Evolutionary conservation across 2,113 vertebrate genomes (phyloP).

Genomic region (Myotis lucifugus): DNA sequence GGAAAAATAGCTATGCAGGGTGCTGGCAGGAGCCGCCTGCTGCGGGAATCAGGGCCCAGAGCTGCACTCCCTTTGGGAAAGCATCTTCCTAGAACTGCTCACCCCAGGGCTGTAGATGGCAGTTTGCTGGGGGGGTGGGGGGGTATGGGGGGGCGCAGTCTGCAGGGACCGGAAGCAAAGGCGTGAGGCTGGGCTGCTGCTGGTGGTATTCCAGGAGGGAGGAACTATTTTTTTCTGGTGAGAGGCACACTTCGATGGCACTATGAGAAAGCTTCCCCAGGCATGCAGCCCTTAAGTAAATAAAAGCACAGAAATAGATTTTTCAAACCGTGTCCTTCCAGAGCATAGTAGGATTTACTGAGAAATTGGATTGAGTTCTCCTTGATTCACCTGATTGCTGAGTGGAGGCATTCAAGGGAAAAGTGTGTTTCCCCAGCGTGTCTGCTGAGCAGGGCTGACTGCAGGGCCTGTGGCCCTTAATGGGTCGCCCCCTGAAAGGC

Average conservation of each 20-base stretch:
- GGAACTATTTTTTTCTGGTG: neutral
- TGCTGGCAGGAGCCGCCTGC: neutral
- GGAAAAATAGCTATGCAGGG: neutral
- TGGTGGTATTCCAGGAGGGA: slow-evolving; percentile 16
- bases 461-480: neutral
- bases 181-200: neutral
- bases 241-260: slow-evolving; percentile 37
- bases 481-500: slow-evolving; percentile 37
- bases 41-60: neutral
- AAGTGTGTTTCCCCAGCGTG: slow-evolving; percentile 19
- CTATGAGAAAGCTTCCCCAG: slow-evolving; percentile 55
- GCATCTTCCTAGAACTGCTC: neutral
- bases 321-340: slow-evolving; percentile 67
- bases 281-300: slow-evolving; percentile 75
- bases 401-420: slow-evolving; percentile 57
- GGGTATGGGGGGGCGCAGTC: neutral
- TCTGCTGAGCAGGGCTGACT: neutral
- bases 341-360: slow-evolving; percentile 73
- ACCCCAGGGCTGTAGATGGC: neutral
- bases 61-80: neutral
- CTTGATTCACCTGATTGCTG: slow-evolving; percentile 62
- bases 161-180: neutral
- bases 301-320: slow-evolving; percentile 75
- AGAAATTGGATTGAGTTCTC: slow-evolving; percentile 65
- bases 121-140: neutral